Evolutionary conservation across 2,888 invertebrate species (phyloP).

Genomic region (Pristionchus maxplancki): DNA sequence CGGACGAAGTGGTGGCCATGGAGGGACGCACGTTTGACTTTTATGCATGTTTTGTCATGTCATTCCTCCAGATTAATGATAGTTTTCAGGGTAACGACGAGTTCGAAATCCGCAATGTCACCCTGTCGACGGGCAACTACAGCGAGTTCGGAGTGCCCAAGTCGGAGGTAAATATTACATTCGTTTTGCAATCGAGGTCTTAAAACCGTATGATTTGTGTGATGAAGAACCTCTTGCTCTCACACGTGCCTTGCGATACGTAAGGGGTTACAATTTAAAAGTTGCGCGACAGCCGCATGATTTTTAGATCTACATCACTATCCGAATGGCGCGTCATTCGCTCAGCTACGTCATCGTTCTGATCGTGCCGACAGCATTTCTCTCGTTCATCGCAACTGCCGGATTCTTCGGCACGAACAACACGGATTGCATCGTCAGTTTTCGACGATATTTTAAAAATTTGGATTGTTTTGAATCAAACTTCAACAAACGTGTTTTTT

Average conservation of each 20-base stretch:
- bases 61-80: too few relatives aligned
- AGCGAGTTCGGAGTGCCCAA: neutral
- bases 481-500: too few relatives aligned
- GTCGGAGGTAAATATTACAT: neutral
- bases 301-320: neutral
- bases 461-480: too few relatives aligned
- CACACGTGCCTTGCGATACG: too few relatives aligned
- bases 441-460: neutral
- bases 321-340: neutral
- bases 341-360: neutral
- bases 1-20: neutral
- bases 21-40: neutral
- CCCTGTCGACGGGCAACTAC: neutral
- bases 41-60: too few relatives aligned
- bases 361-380: neutral
- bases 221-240: too few relatives aligned
- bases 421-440: slow-evolving; percentile 3
- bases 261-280: too few relatives aligned
- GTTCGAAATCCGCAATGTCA: neutral
- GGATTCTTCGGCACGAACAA: neutral
- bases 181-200: too few relatives aligned
- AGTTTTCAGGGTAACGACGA: neutral
- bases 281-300: too few relatives aligned
- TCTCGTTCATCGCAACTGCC: neutral
- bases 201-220: too few relatives aligned